phyloP scores from a whole-genome alignment of 1,140 invertebrate genomes.

The Potamilus streckersoni region DNA sequence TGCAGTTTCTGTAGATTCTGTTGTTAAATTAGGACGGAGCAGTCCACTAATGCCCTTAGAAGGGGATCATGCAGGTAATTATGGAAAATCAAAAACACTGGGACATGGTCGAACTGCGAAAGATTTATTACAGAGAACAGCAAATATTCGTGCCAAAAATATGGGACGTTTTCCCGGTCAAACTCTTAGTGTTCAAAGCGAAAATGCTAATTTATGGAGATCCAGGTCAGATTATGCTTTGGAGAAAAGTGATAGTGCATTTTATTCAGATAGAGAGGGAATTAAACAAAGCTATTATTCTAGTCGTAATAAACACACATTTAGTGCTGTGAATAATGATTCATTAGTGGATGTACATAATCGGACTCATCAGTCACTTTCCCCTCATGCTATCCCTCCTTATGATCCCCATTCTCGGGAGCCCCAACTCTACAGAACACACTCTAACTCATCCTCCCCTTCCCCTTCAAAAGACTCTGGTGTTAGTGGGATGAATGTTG shows the following conservation, averaged over 20 bases:
- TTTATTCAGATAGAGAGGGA: slow-evolving; percentile 25
- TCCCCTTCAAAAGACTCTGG: slow-evolving; percentile 64
- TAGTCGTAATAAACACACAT: slow-evolving; percentile 24
- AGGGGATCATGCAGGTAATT: slow-evolving; percentile 17
- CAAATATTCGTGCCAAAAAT: slow-evolving; percentile 37
- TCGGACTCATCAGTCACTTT: background rate
- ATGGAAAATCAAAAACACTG: slow-evolving; percentile 1
- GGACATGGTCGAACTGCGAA: slow-evolving; percentile 36
- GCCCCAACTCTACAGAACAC: slow-evolving; percentile 1
- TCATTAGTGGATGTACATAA: slow-evolving; percentile 17
- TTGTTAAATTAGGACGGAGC: slow-evolving; percentile 2
- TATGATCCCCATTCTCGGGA: too few species aligned
- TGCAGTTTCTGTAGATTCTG: too few species aligned
- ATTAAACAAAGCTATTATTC: slow-evolving; percentile 23
- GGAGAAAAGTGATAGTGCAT: slow-evolving; percentile 12
- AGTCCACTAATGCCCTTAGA: slow-evolving; percentile 8
- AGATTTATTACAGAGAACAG: slow-evolving; percentile 43
- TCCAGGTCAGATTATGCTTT: slow-evolving; percentile 29
- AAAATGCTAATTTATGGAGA: slow-evolving; percentile 7
- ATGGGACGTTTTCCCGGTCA: slow-evolving; percentile 22
- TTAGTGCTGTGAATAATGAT: slow-evolving; percentile 31
- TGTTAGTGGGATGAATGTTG: slow-evolving; percentile 52
- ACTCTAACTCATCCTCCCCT: slow-evolving; percentile 54
- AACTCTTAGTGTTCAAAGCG: slow-evolving; percentile 3
- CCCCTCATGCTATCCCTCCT: too few species aligned